Base-by-base conservation (phyloP, 2,113 vertebrate species). In the Cavia aperea region DNA sequence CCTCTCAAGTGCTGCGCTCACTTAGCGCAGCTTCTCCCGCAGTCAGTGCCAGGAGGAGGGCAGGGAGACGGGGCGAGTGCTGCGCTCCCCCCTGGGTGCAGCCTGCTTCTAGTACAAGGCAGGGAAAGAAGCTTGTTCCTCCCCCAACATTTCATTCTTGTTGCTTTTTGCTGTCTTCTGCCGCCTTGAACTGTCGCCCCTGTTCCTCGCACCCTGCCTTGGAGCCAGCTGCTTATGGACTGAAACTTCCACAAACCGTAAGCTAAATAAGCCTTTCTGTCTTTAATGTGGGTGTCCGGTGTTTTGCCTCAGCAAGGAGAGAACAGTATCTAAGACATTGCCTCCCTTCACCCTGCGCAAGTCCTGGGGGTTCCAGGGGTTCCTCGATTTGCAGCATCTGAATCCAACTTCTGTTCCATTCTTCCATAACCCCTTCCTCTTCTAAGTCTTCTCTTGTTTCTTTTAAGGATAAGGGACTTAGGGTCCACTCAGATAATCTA, bases 41-140 rank as follows among this genome's bases (percentile, higher is more conserved):
- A 21, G 9, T 29, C 29, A 51, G 24, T 26, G 2, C 36, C 4
- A 21, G 33, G 66, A 19, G 33, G 16, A 70, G 36, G 68, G 8
- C 68, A n/a, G 16, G 36, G 36, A 70, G 36, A 21, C 11, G 36
- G 16, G n/a, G 36, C 15, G 36, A 3, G 36, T 4, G 68, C 36
- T 70, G 1, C 18, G 0, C 68, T 3, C 7, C 3, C 68, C 68
- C 36, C 2, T 1, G 33, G 68, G 4, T 7, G 33, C 0, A 36
- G 68, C 68, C 8, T n/a, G 36, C 18, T 19, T 39, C 10, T 7
- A 21, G 4, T 19, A 33, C 10, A 36, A 70, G 36, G 68, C 36
- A n/a, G 68, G 16, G 13, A n/a, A 3, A 39, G 18, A 60, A 18
- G 36, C 3, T 39, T 21, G 16, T 8, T 39, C 36, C 16, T 70